Evolutionary conservation across 2,113 vertebrate genomes (phyloP).

Genomic region (Heterocephalus glaber): DNA sequence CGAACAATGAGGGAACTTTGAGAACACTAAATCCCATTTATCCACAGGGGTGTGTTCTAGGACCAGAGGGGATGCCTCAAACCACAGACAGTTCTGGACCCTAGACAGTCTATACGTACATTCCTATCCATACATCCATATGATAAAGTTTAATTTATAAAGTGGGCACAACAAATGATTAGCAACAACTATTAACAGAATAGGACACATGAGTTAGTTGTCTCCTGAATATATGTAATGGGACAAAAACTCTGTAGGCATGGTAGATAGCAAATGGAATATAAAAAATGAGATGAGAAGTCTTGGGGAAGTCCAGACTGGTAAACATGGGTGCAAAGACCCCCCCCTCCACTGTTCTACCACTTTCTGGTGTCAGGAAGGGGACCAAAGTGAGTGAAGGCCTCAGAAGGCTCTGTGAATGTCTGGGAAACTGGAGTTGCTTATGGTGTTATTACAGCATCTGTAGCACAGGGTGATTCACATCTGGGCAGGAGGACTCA

Average conservation of each 20-base stretch:
- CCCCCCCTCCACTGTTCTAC: not conserved
- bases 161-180: not conserved
- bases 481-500: not conserved
- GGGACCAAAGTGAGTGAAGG: not conserved
- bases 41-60: not conserved
- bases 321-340: not conserved
- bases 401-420: accelerated
- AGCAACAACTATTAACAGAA: no score
- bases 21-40: not conserved
- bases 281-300: not conserved
- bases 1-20: not conserved
- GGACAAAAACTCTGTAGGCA: not conserved
- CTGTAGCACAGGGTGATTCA: not conserved
- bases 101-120: no score
- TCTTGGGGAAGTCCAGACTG: not conserved
- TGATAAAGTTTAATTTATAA: not conserved
- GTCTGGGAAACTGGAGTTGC: not conserved
- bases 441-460: not conserved
- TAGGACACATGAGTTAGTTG: not conserved
- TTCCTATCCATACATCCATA: not conserved
- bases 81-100: not conserved
- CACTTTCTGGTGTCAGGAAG: no score
- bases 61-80: no score
- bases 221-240: not conserved
- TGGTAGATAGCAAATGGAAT: not conserved